phyloP scores from a whole-genome alignment of 2,888 invertebrate genomes.

The Theodoxus fluviatilis region DNA sequence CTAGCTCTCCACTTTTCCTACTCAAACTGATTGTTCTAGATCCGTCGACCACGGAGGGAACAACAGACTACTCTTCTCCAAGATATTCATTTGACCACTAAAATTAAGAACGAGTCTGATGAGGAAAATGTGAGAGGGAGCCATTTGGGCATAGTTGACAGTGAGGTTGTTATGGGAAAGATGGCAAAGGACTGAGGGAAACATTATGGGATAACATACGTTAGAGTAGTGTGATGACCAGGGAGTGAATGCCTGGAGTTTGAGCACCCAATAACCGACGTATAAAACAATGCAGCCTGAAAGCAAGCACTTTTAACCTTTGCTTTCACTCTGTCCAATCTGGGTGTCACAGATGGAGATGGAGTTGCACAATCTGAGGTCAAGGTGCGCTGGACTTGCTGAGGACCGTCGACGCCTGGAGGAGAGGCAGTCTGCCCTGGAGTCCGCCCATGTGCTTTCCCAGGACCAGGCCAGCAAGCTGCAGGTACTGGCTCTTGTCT shows the following conservation, averaged over 20 bases:
- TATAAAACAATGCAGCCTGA: not conserved
- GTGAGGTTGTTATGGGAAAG: too few species aligned
- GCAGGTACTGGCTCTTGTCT: slow-evolving; percentile 41
- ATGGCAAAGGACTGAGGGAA: too few species aligned
- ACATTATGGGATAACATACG: too few species aligned
- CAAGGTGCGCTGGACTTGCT: slow-evolving; percentile 42
- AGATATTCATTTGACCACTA: too few species aligned
- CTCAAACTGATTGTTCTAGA: too few species aligned
- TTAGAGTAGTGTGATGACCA: too few species aligned
- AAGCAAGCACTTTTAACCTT: not conserved
- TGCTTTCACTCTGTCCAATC: not conserved
- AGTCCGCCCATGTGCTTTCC: slow-evolving; percentile 52
- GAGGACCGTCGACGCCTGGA: slow-evolving; percentile 54
- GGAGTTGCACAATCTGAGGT: slow-evolving; percentile 52
- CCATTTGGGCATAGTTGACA: too few species aligned
- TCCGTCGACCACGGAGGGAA: too few species aligned
- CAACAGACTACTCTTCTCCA: too few species aligned
- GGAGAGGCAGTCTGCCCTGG: slow-evolving; percentile 53
- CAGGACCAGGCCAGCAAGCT: slow-evolving; percentile 58
- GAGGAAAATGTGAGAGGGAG: too few species aligned
- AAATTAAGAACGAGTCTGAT: too few species aligned
- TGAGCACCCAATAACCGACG: not conserved
- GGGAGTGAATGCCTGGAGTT: not conserved
- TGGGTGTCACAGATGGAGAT: slow-evolving; percentile 48
- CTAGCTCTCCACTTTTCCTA: too few species aligned